Conservation (phyloP, 2,888 invertebrate species). For the Acanthopleura granulata region DNA sequence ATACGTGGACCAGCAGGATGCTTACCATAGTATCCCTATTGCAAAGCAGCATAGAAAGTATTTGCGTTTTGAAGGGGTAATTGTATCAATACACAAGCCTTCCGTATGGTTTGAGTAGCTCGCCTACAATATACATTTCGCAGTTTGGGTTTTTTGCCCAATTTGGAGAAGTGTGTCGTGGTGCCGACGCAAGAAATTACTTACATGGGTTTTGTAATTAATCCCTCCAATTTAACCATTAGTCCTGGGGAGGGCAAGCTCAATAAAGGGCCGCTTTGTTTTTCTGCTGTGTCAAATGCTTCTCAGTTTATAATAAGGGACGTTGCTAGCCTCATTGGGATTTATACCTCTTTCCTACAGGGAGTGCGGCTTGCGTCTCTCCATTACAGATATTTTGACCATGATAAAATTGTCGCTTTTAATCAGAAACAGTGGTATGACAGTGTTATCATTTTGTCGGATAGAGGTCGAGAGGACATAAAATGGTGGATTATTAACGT, state of each 20-base stretch:
- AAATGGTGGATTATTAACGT: not conserved
- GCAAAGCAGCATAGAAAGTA: too few species aligned
- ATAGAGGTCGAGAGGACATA: not conserved
- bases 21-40: too few species aligned
- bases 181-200: not conserved
- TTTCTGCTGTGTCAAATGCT: not conserved
- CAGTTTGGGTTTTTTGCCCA: not conserved
- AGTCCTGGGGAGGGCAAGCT: too few species aligned
- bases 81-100: slow-evolving; percentile 19
- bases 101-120: slow-evolving; percentile 29
- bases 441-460: not conserved
- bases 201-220: slow-evolving; percentile 1
- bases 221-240: not conserved
- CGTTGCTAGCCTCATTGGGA: not conserved
- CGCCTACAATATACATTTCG: slow-evolving; percentile 23
- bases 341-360: too few species aligned
- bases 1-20: too few species aligned
- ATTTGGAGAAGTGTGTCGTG: not conserved
- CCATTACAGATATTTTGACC: not conserved
- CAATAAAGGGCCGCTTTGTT: not conserved
- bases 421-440: not conserved
- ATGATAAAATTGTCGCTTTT: not conserved
- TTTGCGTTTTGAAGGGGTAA: too few species aligned
- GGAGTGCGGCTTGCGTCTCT: not conserved
- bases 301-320: not conserved